phyloP scores from a whole-genome alignment of 1,140 invertebrate species.

The Brachystomella parvula region DNA sequence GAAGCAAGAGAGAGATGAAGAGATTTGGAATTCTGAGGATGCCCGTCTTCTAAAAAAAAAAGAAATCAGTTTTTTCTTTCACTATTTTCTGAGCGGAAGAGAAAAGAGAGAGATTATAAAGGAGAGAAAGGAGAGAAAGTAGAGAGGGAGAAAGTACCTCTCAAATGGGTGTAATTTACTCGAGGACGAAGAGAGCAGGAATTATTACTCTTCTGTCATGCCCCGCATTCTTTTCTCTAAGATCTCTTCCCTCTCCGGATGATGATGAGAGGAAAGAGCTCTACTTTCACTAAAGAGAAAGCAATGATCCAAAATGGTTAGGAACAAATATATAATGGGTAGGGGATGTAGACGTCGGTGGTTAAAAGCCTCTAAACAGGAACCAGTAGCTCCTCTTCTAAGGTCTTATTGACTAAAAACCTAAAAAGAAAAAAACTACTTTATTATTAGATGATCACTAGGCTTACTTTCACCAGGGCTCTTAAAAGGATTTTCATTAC shows the following conservation, averaged over 20 bases:
- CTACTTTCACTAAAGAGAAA: not conserved
- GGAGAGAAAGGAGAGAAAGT: not conserved
- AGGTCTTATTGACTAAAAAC: too few species aligned
- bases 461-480: not conserved
- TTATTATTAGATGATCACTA: too few species aligned
- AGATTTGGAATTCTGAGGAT: constrained; percentile 14
- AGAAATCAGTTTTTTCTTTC: constrained; percentile 19
- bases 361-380: constrained; percentile 8
- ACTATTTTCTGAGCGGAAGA: not conserved
- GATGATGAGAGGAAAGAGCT: constrained; percentile 1
- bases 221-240: not conserved
- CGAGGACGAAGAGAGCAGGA: constrained; percentile 6
- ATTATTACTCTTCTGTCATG: constrained; percentile 4
- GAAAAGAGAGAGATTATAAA: constrained; percentile 1
- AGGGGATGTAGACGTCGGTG: not conserved
- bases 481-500: constrained; percentile 10
- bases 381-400: too few species aligned
- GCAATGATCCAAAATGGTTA: constrained; percentile 6
- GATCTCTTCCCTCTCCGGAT: not conserved
- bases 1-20: not conserved
- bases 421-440: too few species aligned
- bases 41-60: not conserved
- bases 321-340: not conserved
- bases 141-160: not conserved
- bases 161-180: constrained; percentile 27